Percentiles rank a stretch among this genome's conserved stretches.
Conservation (phyloP, 2,888 invertebrate species). For the Rhamphomyia laevipes region DNA sequence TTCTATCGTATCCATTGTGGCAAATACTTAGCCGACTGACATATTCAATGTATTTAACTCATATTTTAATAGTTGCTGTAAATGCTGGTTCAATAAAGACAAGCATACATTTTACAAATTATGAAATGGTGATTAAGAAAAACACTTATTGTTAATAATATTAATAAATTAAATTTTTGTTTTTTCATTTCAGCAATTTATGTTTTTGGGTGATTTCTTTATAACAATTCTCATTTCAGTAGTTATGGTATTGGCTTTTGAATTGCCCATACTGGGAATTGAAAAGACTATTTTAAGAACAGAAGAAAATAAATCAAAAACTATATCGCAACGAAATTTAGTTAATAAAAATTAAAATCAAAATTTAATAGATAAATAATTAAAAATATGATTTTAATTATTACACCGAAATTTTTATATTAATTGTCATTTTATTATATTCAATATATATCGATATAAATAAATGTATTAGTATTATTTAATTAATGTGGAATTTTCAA, state of each 20-base stretch:
- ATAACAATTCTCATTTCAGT: conserved; percentile 17
- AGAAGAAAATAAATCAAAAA: no score
- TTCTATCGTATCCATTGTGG: conserved; percentile 33
- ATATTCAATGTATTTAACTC: conserved; percentile 27
- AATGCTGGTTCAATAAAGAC: conserved; percentile 5
- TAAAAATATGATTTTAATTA: no score
- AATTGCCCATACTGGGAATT: conserved; percentile 30
- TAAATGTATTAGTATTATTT: no score
- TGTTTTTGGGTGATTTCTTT: conserved; percentile 14
- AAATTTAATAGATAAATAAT: no score
- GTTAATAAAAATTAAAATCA: no score
- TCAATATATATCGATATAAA: no score
- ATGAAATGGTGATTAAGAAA: conserved; percentile 6
- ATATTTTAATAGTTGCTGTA: conserved; percentile 8
- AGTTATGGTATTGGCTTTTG: conserved; percentile 29
- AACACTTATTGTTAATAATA: background rate
- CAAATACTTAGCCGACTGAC: conserved; percentile 31
- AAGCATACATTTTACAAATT: conserved; percentile 8
- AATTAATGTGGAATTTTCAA: no score
- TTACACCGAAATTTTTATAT: no score
- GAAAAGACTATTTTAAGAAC: conserved; percentile 20
- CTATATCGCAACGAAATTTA: no score
- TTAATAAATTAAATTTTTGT: background rate
- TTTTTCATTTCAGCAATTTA: conserved; percentile 9
- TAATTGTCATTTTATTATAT: no score